phyloP scores from a whole-genome alignment of 2,888 invertebrate species.

The Crossocerus cetratus region DNA sequence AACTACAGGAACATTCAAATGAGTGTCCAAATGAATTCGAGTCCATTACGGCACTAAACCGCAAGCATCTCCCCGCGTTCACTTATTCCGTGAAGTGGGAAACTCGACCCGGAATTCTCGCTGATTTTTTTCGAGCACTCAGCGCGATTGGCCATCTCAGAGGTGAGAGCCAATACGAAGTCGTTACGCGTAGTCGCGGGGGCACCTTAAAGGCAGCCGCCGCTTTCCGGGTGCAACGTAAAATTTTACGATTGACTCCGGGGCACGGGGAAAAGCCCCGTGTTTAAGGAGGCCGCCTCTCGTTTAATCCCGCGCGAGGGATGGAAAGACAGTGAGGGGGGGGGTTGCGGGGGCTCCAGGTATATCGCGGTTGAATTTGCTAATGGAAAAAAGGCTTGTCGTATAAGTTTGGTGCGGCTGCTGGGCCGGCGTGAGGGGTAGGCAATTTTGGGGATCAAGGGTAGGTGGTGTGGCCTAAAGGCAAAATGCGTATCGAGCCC shows the following conservation, averaged over 20 bases:
- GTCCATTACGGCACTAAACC: no score
- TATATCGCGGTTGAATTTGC: neutral
- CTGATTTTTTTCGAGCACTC: slow-evolving; percentile 46
- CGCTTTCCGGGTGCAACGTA: slow-evolving; percentile 25
- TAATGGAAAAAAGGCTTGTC: slow-evolving; percentile 2
- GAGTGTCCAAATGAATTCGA: no score
- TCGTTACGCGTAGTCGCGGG: slow-evolving; percentile 29
- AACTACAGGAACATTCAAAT: no score
- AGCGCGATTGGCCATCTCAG: slow-evolving; percentile 42
- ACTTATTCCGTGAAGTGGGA: no score
- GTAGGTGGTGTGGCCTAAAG: slow-evolving; percentile 1
- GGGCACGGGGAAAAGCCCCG: slow-evolving; percentile 40
- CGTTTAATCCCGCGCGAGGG: slow-evolving; percentile 3
- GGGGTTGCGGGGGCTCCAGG: neutral
- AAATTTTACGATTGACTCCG: slow-evolving; percentile 41
- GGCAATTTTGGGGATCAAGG: slow-evolving; percentile 19
- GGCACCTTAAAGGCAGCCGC: slow-evolving; percentile 16
- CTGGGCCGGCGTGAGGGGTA: slow-evolving; percentile 21
- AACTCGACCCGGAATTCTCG: neutral
- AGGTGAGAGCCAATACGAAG: slow-evolving; percentile 19
- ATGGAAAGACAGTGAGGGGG: neutral
- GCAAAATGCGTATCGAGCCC: neutral
- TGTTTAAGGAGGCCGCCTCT: slow-evolving; percentile 3
- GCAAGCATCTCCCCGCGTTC: no score
- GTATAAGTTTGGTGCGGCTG: neutral